phyloP scores from a whole-genome alignment of 2,797 vertebrate species.

The Protonibea diacanthus region DNA sequence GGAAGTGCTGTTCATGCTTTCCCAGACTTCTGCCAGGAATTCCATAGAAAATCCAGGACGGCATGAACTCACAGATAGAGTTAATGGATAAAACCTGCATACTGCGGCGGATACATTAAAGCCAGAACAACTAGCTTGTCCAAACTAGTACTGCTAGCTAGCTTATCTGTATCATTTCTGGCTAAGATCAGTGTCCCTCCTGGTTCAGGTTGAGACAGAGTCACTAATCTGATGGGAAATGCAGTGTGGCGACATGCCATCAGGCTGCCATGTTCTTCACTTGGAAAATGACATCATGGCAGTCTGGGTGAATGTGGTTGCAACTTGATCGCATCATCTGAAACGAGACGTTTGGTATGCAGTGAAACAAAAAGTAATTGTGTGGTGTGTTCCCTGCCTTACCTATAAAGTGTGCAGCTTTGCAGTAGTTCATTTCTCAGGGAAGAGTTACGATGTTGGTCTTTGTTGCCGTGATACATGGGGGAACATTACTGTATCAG shows the following conservation, averaged over 20 bases:
- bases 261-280: conserved; percentile 42
- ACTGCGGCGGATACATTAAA: background rate
- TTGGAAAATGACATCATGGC: conserved; percentile 65
- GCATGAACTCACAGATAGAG: conserved; percentile 55
- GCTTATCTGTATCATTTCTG: background rate
- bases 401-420: conserved; percentile 41
- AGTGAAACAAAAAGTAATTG: conserved; percentile 60
- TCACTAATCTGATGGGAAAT: conserved; percentile 50
- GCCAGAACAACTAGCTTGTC: conserved; percentile 4
- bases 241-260: conserved; percentile 43
- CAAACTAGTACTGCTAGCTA: background rate
- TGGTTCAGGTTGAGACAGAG: conserved; percentile 30
- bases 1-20: conserved; percentile 68
- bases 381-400: conserved; percentile 35
- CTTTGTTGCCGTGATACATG: conserved; percentile 1
- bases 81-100: conserved; percentile 29
- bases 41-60: conserved; percentile 49
- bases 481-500: background rate
- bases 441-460: conserved; percentile 24
- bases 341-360: conserved; percentile 65
- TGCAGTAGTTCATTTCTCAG: conserved; percentile 17
- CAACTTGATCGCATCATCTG: conserved; percentile 46
- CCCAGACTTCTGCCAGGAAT: conserved; percentile 74
- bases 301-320: conserved; percentile 61
- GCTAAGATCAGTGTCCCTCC: background rate